phyloP scores from a whole-genome alignment of 92 coral and sea anemone genomes.

The Umimayanthus chanpuru region DNA sequence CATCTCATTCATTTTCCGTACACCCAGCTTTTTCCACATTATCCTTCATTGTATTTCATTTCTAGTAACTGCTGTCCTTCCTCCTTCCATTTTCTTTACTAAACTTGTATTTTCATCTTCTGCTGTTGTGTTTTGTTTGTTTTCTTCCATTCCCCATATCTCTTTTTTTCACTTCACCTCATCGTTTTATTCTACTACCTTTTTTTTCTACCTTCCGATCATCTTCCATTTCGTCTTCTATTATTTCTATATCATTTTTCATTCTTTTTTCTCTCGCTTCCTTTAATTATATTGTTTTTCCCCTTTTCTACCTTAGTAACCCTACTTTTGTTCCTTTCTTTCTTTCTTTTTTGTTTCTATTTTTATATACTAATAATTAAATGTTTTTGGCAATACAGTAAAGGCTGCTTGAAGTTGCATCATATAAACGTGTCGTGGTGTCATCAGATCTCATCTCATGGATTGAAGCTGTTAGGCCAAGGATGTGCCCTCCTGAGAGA shows the following conservation, averaged over 20 bases:
- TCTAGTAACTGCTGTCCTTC: background rate
- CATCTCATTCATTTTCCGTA: background rate
- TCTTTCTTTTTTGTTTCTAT: background rate
- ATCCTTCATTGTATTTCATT: background rate
- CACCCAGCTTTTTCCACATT: background rate
- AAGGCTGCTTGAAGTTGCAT: conserved; percentile 90
- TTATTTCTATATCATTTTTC: background rate
- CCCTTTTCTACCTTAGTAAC: background rate
- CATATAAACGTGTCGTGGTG: conserved; percentile 95
- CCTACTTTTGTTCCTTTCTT: background rate
- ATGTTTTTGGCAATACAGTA: conserved; percentile 57
- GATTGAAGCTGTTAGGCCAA: conserved; percentile 79
- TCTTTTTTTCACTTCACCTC: background rate
- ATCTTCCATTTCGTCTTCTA: no score
- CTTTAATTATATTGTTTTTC: background rate
- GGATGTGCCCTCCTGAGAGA: conserved; percentile 74
- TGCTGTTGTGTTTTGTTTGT: background rate
- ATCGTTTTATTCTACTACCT: background rate
- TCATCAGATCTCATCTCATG: conserved; percentile 85
- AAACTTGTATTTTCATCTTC: background rate
- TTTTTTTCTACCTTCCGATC: background rate
- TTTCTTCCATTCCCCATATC: background rate
- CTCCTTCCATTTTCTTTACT: background rate
- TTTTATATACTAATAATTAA: background rate
- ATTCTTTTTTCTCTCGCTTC: background rate